A percentile compares a stretch with the other conserved stretches of the same genome.
These are phyloP conservation scores for Laticauda colubrina DNA, from an alignment of 2,113 vertebrate species.

Conservation along the genomic window DNA sequence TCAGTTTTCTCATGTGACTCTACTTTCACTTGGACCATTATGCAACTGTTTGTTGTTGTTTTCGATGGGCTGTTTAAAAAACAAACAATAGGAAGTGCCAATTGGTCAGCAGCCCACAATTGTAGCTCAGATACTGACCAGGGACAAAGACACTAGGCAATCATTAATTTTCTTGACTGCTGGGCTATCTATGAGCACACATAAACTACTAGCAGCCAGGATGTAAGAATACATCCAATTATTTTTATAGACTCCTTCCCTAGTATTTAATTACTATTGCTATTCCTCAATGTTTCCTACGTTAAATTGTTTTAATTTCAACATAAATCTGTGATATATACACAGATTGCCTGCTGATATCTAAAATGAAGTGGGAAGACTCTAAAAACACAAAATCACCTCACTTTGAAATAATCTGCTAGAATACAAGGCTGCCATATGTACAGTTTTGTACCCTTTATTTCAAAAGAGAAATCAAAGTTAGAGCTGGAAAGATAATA, in stretches of 20 bases:
- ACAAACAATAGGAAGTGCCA: not conserved
- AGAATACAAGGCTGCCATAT: no score
- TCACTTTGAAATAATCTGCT: no score
- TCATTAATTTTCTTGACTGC: not conserved
- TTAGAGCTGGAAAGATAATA: not conserved
- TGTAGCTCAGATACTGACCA: not conserved
- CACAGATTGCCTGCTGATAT: not conserved
- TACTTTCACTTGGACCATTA: not conserved
- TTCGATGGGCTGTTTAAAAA: not conserved
- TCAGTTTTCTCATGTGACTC: not conserved
- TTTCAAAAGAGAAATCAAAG: not conserved
- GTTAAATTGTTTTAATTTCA: not conserved
- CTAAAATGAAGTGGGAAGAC: not conserved
- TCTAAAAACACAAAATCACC: not conserved
- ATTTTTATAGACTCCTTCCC: not conserved
- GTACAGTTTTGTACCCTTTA: no score
- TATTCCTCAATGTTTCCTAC: not conserved
- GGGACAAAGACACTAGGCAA: not conserved
- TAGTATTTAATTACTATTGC: not conserved
- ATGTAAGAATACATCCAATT: not conserved
- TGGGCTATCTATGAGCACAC: not conserved
- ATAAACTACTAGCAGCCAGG: not conserved
- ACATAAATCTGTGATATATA: not conserved
- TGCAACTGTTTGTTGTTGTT: not conserved
- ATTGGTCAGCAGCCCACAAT: not conserved